These are phyloP conservation scores for Dyspetes luteomarginatus DNA, from an alignment of 2,888 invertebrate genomes.

Conservation along the genomic window DNA sequence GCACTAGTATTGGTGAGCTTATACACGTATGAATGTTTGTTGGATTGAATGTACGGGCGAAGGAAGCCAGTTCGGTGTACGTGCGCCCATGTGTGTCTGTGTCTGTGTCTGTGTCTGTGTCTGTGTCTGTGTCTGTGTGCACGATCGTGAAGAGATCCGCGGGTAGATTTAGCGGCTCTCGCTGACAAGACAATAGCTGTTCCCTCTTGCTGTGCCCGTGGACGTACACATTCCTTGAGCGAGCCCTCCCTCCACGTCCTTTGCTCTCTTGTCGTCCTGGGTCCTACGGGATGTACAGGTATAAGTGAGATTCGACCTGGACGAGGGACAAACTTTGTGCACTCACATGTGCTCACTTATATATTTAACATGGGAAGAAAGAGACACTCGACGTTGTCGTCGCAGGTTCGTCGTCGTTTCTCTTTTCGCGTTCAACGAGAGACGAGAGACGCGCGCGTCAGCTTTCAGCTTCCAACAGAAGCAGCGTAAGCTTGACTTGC, in stretches of 20 bases:
- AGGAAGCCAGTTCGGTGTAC: constrained; percentile 38
- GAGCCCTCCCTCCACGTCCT: constrained; percentile 42
- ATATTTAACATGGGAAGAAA: neutral
- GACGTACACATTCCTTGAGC: constrained; percentile 73
- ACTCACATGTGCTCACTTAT: constrained; percentile 3
- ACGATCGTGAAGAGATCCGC: constrained; percentile 81
- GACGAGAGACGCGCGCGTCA: constrained; percentile 38
- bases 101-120: neutral
- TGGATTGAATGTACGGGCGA: constrained; percentile 46
- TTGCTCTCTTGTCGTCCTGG: constrained; percentile 17
- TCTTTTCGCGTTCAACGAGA: constrained; percentile 42
- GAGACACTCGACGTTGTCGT: constrained; percentile 6
- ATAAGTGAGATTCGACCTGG: constrained; percentile 44
- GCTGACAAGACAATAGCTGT: constrained; percentile 82
- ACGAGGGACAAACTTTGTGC: constrained; percentile 31
- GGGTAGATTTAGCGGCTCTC: constrained; percentile 81
- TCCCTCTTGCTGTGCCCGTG: constrained; percentile 77
- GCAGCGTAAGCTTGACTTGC: constrained; percentile 54
- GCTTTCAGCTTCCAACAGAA: constrained; percentile 15
- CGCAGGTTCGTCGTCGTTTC: constrained; percentile 41
- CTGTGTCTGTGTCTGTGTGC: constrained; percentile 54
- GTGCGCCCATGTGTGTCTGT: neutral
- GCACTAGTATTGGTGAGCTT: neutral
- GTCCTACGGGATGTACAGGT: constrained; percentile 39
- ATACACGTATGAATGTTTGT: neutral